Percentiles rank a stretch among this genome's conserved stretches.
Evolutionary conservation across 2,113 vertebrate species (phyloP).

Genomic region (Erythrocercus mccallii): DNA sequence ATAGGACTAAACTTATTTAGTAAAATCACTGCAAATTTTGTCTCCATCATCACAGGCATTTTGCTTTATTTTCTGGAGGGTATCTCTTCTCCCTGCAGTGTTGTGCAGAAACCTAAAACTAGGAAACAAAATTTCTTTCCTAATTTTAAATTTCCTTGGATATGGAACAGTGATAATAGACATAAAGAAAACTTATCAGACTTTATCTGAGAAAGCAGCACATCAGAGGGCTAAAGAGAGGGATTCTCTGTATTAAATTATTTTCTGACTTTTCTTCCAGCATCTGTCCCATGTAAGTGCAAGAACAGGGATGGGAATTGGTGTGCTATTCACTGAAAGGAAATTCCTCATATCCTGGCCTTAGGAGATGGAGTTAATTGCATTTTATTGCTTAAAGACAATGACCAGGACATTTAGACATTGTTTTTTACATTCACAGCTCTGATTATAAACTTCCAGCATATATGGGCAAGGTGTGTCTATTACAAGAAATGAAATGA

Average conservation of each 20-base stretch:
- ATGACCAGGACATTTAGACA: neutral
- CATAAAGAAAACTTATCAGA: neutral
- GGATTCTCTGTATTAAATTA: fast-evolving
- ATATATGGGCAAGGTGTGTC: neutral
- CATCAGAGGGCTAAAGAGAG: neutral
- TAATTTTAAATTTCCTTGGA: neutral
- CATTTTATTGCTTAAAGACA: neutral
- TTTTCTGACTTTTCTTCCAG: neutral
- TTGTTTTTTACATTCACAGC: neutral
- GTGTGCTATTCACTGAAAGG: neutral
- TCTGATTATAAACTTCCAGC: neutral
- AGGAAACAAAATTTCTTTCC: neutral
- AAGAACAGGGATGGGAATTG: neutral
- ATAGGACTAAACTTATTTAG: neutral
- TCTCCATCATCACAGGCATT: neutral
- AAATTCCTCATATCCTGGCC: neutral
- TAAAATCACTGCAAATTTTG: neutral
- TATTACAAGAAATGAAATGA: neutral
- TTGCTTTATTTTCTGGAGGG: neutral
- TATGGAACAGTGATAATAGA: neutral
- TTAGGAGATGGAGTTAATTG: neutral
- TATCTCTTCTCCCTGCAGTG: neutral
- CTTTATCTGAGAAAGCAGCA: neutral
- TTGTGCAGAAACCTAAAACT: neutral
- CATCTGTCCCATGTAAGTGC: neutral